Evolutionary conservation across 2,113 vertebrate genomes (phyloP), one percentile per base, ranked within the genome.

Genomic region (Amphilophus citrinellus): DNA sequence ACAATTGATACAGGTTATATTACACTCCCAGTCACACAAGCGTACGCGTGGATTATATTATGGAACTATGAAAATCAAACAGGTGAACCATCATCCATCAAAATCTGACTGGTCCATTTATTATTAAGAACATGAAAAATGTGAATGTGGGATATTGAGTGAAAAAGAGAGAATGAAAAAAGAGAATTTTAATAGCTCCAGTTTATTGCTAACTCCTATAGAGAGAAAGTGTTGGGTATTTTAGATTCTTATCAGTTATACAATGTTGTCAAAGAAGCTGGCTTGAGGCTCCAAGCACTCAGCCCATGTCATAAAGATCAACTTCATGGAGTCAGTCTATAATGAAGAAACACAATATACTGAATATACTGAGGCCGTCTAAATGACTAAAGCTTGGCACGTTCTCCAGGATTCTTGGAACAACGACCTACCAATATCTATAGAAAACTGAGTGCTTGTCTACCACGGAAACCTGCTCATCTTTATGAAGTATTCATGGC

Each of bases 61-160:
- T 3, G 73, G 53, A 84, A 66, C 77, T 22, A 17, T 47, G 56
- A 37, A 53, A 73, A 32, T 53, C 66, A 53, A 17, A 78, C 39
- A 30, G n/a, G 22, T 17, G 24, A 73, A 32, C 73, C 42, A 7
- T 8, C 87, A 84, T 91, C 68, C 62, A 79, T 88, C 84, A 88
- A 62, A 80, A 27, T 30, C 50, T 11, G 56, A 60, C 4, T 7
- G 9, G 20, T 7, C 77, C 18, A 37, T 83, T 35, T 56, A 61
- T 89, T 47, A 87, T 87, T 80, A 87, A 44, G 77, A 90, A 65
- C 18, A 6, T 50, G 13, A 57, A 60, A 76, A 27, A 61, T 83
- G 6, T 73, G 17, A 37, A 71, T 42, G 13, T 30, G 56, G 53
- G 42, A 59, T n/a, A 18, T 20, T 42, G 66, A 77, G 42, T 7